phyloP scores from a whole-genome alignment of 2,113 vertebrate genomes.

The Hemiprocne comata region DNA sequence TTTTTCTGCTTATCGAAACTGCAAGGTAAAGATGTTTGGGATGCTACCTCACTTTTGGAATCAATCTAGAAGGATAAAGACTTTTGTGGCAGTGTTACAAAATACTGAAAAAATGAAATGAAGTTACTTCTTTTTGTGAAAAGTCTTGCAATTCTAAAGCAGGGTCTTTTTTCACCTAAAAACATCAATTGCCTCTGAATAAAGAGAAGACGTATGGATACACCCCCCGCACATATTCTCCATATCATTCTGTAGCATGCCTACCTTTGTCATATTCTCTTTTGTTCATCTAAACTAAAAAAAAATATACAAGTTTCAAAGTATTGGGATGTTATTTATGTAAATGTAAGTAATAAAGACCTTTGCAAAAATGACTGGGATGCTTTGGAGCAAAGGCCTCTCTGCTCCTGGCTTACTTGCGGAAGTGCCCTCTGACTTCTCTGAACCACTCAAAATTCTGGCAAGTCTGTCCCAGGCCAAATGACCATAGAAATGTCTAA shows the following conservation, averaged over 20 bases:
- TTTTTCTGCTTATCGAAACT: not conserved
- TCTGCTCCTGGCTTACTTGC: not conserved
- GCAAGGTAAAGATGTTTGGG: not conserved
- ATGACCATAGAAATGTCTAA: fast-evolving
- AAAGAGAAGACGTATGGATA: not conserved
- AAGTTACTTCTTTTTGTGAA: not conserved
- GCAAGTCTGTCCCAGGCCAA: not conserved
- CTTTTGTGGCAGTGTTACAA: not conserved
- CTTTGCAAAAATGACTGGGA: not conserved
- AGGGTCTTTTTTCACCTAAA: not conserved
- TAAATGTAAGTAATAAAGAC: not conserved
- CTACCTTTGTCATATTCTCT: not conserved
- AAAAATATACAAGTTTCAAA: not conserved
- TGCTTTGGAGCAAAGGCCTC: not conserved
- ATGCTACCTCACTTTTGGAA: not conserved
- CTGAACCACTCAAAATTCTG: not conserved
- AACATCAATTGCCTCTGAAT: not conserved
- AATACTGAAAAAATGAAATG: not conserved
- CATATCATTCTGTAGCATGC: not conserved
- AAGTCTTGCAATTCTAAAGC: not conserved
- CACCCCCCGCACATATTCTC: not conserved
- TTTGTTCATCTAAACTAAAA: not conserved
- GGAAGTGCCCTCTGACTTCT: not conserved
- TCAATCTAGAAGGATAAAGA: not conserved
- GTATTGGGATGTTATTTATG: not conserved